Conservation (phyloP, 2,113 vertebrate genomes). For the Rissa tridactyla region DNA sequence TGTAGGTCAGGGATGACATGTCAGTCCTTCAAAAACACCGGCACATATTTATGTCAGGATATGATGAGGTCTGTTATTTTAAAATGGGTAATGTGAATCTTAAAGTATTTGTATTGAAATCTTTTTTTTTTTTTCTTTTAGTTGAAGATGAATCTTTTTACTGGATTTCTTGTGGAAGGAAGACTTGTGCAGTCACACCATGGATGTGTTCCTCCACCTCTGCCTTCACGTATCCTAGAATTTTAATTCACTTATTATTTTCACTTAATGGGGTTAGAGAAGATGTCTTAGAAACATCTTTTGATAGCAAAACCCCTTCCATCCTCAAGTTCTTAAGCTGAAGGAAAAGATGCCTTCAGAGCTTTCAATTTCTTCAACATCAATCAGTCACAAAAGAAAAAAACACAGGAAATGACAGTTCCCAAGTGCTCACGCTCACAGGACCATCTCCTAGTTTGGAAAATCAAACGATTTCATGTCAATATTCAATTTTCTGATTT, state of each 20-base stretch:
- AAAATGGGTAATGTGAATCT: neutral
- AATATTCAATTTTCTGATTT: neutral
- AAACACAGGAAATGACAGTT: neutral
- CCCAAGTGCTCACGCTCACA: neutral
- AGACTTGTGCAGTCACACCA: neutral
- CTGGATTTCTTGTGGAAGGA: neutral
- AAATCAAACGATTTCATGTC: neutral
- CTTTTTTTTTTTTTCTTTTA: neutral
- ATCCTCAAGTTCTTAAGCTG: neutral
- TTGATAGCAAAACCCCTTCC: neutral
- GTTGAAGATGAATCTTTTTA: neutral
- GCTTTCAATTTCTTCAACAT: neutral
- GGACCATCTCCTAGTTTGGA: neutral
- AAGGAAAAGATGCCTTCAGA: neutral
- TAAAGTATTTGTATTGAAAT: neutral
- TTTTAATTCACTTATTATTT: neutral
- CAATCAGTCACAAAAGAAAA: neutral
- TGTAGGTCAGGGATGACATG: neutral
- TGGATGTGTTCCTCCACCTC: neutral
- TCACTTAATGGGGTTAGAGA: neutral
- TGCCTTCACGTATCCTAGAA: neutral
- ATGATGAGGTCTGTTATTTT: neutral
- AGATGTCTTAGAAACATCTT: neutral
- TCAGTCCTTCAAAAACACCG: neutral
- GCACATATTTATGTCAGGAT: neutral